A percentile compares a stretch with the other conserved stretches of the same genome.
Evolutionary conservation across 2,113 vertebrate genomes (phyloP).

Genomic region (Oryzias woworae): DNA sequence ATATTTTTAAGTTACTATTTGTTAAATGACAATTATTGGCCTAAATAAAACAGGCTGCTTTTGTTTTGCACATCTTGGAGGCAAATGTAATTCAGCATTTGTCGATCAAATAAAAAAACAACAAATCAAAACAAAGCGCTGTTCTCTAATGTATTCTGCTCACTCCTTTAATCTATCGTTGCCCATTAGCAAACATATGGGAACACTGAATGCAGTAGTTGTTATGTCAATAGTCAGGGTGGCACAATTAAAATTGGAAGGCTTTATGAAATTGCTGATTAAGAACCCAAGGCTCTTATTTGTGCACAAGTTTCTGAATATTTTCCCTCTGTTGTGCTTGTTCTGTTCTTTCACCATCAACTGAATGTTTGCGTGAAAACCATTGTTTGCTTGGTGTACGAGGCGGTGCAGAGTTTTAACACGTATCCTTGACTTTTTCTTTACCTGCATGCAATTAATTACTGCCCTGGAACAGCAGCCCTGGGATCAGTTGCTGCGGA

Average conservation of each 20-base stretch:
- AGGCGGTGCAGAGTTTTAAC: conserved; percentile 48
- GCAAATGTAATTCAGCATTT: conserved; percentile 59
- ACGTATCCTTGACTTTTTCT: conserved; percentile 66
- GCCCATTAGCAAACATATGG: conserved; percentile 74
- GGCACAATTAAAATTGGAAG: conserved; percentile 75
- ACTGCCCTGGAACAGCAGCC: conserved; percentile 44
- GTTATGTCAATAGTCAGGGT: conserved; percentile 74
- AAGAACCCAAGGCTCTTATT: conserved; percentile 55
- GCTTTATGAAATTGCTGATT: conserved; percentile 75
- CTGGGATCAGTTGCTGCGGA: conserved; percentile 51
- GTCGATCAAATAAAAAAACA: conserved; percentile 59
- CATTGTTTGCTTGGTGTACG: conserved; percentile 33
- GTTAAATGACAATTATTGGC: conserved; percentile 17
- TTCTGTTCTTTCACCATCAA: conserved; percentile 42
- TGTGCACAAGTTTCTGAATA: conserved; percentile 49
- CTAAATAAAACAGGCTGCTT: conserved; percentile 13
- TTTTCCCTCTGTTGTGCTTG: conserved; percentile 36
- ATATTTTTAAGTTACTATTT: conserved; percentile 17
- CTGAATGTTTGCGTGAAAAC: conserved; percentile 43
- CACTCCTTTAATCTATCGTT: conserved; percentile 66
- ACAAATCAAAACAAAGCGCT: conserved; percentile 21
- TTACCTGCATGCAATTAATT: conserved; percentile 64
- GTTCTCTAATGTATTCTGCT: conserved; percentile 66
- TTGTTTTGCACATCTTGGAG: conserved; percentile 38
- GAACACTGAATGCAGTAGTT: conserved; percentile 55